Evolutionary conservation across 1,140 invertebrate genomes (phyloP).

Genomic region (Phymastichus coffea): DNA sequence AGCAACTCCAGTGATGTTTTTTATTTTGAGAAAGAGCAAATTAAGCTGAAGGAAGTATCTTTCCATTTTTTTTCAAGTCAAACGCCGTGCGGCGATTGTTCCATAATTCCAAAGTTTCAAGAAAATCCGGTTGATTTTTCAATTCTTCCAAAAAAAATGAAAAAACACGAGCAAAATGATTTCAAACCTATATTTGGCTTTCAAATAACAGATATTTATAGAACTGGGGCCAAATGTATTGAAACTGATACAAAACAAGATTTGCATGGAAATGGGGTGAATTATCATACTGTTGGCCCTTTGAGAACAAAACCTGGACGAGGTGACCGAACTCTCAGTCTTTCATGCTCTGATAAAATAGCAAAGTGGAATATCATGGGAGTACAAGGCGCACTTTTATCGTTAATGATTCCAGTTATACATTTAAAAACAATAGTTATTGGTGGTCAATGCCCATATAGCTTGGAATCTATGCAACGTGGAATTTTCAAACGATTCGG

Average conservation of each 20-base stretch:
- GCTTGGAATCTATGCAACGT: constrained; percentile 63
- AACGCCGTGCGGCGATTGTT: constrained; percentile 91
- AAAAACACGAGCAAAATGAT: constrained; percentile 34
- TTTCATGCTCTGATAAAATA: constrained; percentile 94
- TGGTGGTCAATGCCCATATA: constrained; percentile 68
- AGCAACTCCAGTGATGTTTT: constrained; percentile 52
- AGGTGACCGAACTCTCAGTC: constrained; percentile 83
- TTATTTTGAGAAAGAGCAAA: constrained; percentile 42
- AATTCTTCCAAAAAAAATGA: constrained; percentile 33
- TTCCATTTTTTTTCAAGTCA: constrained; percentile 89
- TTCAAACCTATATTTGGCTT: not conserved
- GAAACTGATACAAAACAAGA: constrained; percentile 57
- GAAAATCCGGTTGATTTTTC: constrained; percentile 10
- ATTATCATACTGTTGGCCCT: constrained; percentile 72
- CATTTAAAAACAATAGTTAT: constrained; percentile 73
- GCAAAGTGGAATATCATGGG: constrained; percentile 83
- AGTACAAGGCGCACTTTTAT: constrained; percentile 77
- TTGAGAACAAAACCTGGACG: constrained; percentile 89
- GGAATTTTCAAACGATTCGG: constrained; percentile 62
- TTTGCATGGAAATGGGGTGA: constrained; percentile 56
- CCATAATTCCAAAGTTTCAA: constrained; percentile 71
- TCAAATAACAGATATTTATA: constrained; percentile 62
- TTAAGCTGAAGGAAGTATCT: constrained; percentile 62
- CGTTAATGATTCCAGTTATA: constrained; percentile 70
- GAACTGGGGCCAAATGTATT: constrained; percentile 89